Evolutionary conservation across 2,797 vertebrate genomes (phyloP), one percentile per base, ranked within the genome.

Genomic region (Phrynocephalus vlangalii): DNA sequence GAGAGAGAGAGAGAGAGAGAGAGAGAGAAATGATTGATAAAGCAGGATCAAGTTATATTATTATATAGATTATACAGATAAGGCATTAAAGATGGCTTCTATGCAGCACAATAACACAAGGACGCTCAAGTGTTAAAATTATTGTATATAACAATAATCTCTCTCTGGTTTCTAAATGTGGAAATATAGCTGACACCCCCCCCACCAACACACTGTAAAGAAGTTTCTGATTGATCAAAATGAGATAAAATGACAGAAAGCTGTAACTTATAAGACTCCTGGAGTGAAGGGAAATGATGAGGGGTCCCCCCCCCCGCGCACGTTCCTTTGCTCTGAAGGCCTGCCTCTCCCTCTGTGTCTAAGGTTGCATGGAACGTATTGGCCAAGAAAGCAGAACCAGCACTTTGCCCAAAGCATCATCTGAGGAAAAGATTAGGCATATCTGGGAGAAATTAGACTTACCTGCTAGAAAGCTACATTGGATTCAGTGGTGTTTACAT

Each of bases 241-340:
- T 18, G 48, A 75, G 79, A 86, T 73, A 48, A 80, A 86, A 86
- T 50, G 48, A 77, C 63, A 82, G 60, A 76, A 9, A 44, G 79
- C 44, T 67, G 71, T 52, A 33, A 77, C 13, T 85, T 66, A 5
- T 66, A 77, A 66, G 72, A 50, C 38, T 50, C 38, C 50, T 50
- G 60, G 30, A 52, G 85, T 30, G 60, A 79, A 22, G 52, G n/a
- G 60, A 95, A 87, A 91, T 90, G 88, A 79, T 28, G 72, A 60
- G 3, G 79, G 52, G 7, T 52, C 11, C 2, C 2, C 86, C 71
- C 70, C 6, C 38, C n/a, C n/a, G n/a, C n/a, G n/a, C n/a, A n/a
- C n/a, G 24, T 30, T 63, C 26, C 50, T 38, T 26, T 63, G 11
- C 38, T 48, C 82, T 60, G 52, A 86, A 81, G 16, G 6, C 33